Evolutionary conservation across 1,140 invertebrate species (phyloP), one percentile per base, ranked within the genome.

Genomic region (Microvelia longipes): DNA sequence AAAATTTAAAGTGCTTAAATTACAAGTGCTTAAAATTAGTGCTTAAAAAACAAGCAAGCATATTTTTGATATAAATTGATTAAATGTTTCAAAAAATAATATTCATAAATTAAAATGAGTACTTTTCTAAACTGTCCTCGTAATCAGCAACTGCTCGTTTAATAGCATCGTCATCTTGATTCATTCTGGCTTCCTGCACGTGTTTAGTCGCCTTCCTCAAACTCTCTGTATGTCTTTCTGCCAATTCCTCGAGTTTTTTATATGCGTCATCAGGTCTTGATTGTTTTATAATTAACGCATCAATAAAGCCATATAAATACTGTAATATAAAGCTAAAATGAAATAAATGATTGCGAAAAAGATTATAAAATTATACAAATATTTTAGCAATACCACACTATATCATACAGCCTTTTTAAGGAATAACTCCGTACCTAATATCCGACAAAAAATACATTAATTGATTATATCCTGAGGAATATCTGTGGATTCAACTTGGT

Each of bases 251-350:
- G 76, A 99, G 90, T 79, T 98, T 98, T 73, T 91, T 87, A 81
- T 98, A 98, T 0, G 96, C 96, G 78, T 98, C 94, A 76, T 97
- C 94, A 0, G 94, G 91, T 1, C 96, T 95, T 2, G 96, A 98
- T 84, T 98, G 96, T 76, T 96, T 92, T 0, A 92, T 98, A 73
- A 99, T 98, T 28, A 98, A 81, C 0, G 97, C 96, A 79, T 99
- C 97, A 71, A 94, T 79, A 75, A 93, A 91, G 75, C 93, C 90
- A 74, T 91, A 93, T 25, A 94, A 80, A 79, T 93, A 98, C 88
- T 93, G 77, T 30, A 74, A 76, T 68, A 30, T 71, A 72, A 66
- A 69, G 14, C 2, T 26, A 67, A 66, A 29, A 69, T 64, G 63
- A 28, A 66, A 2, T 60, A 15, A 68, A n/a, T n/a, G n/a, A n/a